A percentile compares a stretch with the other conserved stretches of the same genome.
These are phyloP conservation scores for Acropternis orthonyx DNA, from an alignment of 2,797 vertebrate species.

Conservation along the genomic window DNA sequence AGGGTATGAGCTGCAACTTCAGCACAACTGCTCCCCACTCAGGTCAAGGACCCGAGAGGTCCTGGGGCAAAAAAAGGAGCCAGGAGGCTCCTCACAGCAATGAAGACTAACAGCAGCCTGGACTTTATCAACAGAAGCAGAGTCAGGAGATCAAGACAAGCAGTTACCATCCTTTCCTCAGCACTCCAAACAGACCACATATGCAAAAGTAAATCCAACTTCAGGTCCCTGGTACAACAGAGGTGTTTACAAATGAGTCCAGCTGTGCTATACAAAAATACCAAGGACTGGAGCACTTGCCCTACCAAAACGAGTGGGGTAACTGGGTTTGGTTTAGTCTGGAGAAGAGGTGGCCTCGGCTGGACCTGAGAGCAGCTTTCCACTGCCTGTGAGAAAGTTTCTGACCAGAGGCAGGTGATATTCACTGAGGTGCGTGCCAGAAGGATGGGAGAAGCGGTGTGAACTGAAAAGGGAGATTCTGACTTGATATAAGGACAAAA, in stretches of 20 bases:
- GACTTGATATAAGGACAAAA: background rate
- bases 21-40: background rate
- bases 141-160: background rate
- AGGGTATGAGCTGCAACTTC: background rate
- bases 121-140: background rate
- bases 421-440: fast-evolving
- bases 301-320: fast-evolving
- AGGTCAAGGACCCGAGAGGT: background rate
- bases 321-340: background rate
- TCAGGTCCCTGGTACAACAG: background rate
- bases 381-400: background rate
- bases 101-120: background rate
- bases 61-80: background rate
- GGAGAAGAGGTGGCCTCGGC: background rate
- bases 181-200: background rate
- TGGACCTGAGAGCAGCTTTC: background rate
- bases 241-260: fast-evolving
- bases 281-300: background rate
- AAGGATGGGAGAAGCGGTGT: background rate
- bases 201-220: background rate
- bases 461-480: background rate
- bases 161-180: background rate
- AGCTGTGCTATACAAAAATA: background rate
- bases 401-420: background rate
- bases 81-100: background rate